Percentiles rank a stretch among this genome's conserved stretches.
phyloP scores from a whole-genome alignment of 2,113 vertebrate species.

The Seriola dumerili region DNA sequence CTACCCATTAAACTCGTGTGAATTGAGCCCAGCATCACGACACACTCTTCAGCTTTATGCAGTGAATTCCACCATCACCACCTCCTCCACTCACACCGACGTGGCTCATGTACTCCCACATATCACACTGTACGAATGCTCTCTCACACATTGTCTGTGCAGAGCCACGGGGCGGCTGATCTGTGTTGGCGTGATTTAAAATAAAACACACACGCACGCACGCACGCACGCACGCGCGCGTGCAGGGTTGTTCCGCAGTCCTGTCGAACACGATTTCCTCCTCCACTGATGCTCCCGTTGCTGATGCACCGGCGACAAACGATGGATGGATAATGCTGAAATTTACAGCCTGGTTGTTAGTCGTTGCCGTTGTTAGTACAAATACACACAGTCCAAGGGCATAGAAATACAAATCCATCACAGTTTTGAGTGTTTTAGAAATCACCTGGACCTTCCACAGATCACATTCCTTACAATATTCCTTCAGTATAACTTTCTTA shows the following conservation, averaged over 20 bases:
- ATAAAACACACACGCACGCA: neutral
- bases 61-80: conserved; percentile 6
- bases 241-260: conserved; percentile 34
- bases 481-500: neutral
- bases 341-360: neutral
- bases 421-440: neutral
- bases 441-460: neutral
- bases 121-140: conserved; percentile 11
- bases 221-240: neutral
- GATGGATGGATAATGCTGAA: neutral
- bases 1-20: neutral
- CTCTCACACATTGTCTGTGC: conserved; percentile 22
- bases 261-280: conserved; percentile 36
- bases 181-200: conserved; percentile 16
- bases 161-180: neutral
- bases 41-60: conserved; percentile 21
- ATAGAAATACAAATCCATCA: neutral
- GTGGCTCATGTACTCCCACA: conserved; percentile 44
- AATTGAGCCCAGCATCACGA: conserved; percentile 47
- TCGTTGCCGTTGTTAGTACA: neutral
- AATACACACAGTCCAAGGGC: neutral
- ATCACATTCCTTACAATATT: too few species aligned
- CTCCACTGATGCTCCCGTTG: conserved; percentile 20
- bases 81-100: conserved; percentile 28
- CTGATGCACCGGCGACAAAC: conserved; percentile 12